Evolutionary conservation across 2,113 vertebrate genomes (phyloP), one percentile per base, ranked within the genome.

Genomic region (Rhea pennata): DNA sequence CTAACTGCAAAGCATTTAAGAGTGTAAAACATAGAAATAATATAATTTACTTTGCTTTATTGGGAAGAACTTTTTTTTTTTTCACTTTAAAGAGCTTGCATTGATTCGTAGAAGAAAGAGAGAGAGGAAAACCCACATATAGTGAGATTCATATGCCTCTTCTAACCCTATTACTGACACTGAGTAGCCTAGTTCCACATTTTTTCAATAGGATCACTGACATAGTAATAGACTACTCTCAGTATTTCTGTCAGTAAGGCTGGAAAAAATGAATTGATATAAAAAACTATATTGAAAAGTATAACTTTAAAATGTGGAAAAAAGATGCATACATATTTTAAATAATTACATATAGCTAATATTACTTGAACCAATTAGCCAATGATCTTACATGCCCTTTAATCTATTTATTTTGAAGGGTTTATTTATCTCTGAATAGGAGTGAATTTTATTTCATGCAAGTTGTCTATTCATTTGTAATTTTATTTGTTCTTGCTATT

Each of bases 41-140:
- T 96, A 65, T 83, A 29, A 91, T 94, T 95, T 93, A 44, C 36
- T 96, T 90, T 96, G 50, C 59, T 77, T 96, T 95, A 86, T 77
- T 92, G 54, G 46, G 58, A 95, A 82, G 29, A 84, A 92, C 59
- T 88, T 90, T 90, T 94, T 87, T 87, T 56, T 88, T 90, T 90
- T 95, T 87, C 66, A 53, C 58, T 93, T 92, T 76, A 92, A 95
- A 92, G 56, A 90, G 64, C 50, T 91, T 89, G 76, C 83, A 95
- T 90, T 92, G 96, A 91, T 92, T 74, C 64, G 13, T 48, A 62
- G 77, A 76, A 85, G 53, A 92, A 87, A 84, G 31, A 75, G 12
- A 87, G 24, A 69, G 59, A 84, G 62, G 31, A 79, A 85, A 91
- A 64, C 40, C 15, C 21, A 46, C 31, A 27, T 50, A 23, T 20